Evolutionary conservation across 2,888 invertebrate species (phyloP), one percentile per base, ranked within the genome.

Genomic region (Julus scanicus): DNA sequence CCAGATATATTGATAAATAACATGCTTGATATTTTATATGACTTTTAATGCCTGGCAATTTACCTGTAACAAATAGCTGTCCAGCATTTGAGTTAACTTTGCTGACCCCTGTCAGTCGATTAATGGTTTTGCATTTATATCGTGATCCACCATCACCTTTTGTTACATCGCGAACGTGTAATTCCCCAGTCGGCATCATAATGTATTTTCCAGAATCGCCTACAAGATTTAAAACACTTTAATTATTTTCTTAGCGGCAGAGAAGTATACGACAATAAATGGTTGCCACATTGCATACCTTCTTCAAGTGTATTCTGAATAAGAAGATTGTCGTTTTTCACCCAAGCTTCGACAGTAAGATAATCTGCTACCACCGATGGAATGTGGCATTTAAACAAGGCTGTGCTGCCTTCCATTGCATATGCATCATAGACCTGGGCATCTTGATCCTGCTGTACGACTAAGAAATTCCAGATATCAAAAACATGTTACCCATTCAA

Each of bases 1-100:
- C 53, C 15, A 53, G 44, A 44, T 5, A 44, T 44, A 44, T 44
- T 44, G 3, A 5, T 44, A 44, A 44, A 44, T 44, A 6, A 5
- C 44, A n/a, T n/a, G n/a, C n/a, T n/a, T n/a, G n/a, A n/a, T n/a
- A n/a, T n/a, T n/a, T n/a, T n/a, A n/a, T 44, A 44, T 44, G 6
- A 44, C 44, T n/a, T n/a, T 44, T 5, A 44, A 3, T 44, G 44
- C 3, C 9, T 17, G 13, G 63, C n/a, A n/a, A 57, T 20, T 5
- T 85, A 88, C 88, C 88, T 71, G 88, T 88, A n/a, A 88, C 87
- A 84, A 87, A 88, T 29, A 88, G 15, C 40, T 87, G 88, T 29
- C 88, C 88, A 2, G 87, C 57, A n/a, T 84, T 87, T 49, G 87
- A 84, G 83, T 87, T 88, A 71, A 87, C 80, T 39, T 37, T 29